Evolutionary conservation across 2,797 vertebrate genomes (phyloP), one percentile per base, ranked within the genome.

Genomic region (Pelobates cultripes): DNA sequence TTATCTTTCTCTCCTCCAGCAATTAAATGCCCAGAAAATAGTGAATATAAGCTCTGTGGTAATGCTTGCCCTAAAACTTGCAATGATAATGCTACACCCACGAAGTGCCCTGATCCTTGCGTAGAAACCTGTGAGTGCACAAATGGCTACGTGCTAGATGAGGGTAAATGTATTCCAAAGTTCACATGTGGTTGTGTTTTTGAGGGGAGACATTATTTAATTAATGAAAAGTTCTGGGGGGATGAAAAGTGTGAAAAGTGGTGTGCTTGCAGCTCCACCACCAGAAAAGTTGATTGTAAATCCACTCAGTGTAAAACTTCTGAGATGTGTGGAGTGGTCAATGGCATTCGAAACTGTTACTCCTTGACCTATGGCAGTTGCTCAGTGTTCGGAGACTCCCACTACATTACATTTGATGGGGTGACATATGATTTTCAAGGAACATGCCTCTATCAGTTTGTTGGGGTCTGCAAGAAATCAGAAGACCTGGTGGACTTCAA

Each of bases 121-220:
- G 88, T 93, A 47, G 96, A 97, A 87, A 87, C 91, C 77, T 97
- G 95, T 3, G 89, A 89, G 75, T 97, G 96, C 80, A 88, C 91
- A 0, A 10, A 84, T 0, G 94, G 93, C 69, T 93, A 92, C 0
- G 84, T 95, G 72, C 87, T 94, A 74, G 95, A 94, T 0, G 94
- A 90, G 0, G 88, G 89, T 0, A 84, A 84, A 5, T 96, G 96
- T 0, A 91, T 96, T 28, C 85, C 91, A 0, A 67, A 41, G n/a
- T 82, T 87, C 3, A 84, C 47, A 0, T 97, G 96, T 0, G 96
- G 96, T 28, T 97, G 95, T 77, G 86, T 76, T 47, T 91, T 83
- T 5, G 17, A 94, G 1, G 95, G 94, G 1, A 90, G 9, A 4
- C 94, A 88, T 45, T 93, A 94, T 61, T 81, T 69, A 0, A 88